Conservation (phyloP, 1,140 invertebrate genomes). For the Drosophila bipectinata region DNA sequence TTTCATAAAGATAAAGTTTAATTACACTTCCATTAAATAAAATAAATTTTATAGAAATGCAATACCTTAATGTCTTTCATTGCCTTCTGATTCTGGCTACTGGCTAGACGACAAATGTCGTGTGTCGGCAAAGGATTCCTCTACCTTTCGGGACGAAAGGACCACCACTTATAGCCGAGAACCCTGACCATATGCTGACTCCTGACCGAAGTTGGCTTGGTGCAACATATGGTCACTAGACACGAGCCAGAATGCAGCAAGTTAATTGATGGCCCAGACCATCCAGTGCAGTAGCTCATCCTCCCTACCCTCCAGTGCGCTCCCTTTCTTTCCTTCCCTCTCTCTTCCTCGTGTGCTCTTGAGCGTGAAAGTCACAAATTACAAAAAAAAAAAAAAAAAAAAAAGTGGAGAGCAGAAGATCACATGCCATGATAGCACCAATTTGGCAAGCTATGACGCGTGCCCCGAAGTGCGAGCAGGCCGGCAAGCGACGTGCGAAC, state of each 20-base stretch:
- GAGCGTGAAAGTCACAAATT: constrained; percentile 84
- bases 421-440: constrained; percentile 79
- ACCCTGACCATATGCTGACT: constrained; percentile 59
- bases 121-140: constrained; percentile 18
- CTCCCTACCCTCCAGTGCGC: not conserved
- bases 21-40: not conserved
- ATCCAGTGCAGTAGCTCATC: constrained; percentile 39
- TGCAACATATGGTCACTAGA: constrained; percentile 76
- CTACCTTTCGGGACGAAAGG: constrained; percentile 13
- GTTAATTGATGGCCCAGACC: constrained; percentile 73
- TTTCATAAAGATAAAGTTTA: not conserved
- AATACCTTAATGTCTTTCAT: constrained; percentile 6
- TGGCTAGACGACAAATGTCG: constrained; percentile 48
- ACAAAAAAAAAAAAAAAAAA: constrained; percentile 51
- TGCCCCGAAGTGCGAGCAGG: constrained; percentile 37
- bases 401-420: constrained; percentile 53
- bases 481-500: constrained; percentile 21
- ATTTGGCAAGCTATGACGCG: constrained; percentile 82
- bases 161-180: constrained; percentile 24
- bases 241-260: constrained; percentile 59
- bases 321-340: constrained; percentile 5
- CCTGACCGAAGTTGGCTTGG: constrained; percentile 32
- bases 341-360: constrained; percentile 53
- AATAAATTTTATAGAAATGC: constrained; percentile 16
- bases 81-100: constrained; percentile 13